Base-by-base conservation (phyloP, 2,888 invertebrate species). In the Peribatodes rhomboidaria region DNA sequence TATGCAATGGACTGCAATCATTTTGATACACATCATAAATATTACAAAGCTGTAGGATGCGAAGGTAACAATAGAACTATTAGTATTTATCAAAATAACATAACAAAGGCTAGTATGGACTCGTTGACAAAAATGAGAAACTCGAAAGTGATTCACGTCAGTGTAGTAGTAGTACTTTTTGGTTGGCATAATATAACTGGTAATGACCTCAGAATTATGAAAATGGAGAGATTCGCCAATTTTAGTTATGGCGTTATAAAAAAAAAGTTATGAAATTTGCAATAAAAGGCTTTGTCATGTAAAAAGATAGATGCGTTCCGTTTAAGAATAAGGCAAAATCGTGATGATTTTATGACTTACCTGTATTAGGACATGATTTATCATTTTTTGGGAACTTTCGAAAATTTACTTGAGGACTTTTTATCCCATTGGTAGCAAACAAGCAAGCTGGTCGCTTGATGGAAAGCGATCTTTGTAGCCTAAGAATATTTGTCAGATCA, bases 1-100 rank as follows among this genome's bases (percentile, higher is more conserved):
- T 83, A 84, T 80, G 79, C 82, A 88, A 89, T 74, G 65, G 70
- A 35, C 54, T 53, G 55, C 73, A 73, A 80, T 84, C 81, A 84
- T 81, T 73, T 67, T 68, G 77, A 76, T 75, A 74, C 71, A 67
- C 71, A 74, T 71, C 66, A 70, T 68, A 65, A 76, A 72, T 73
- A 69, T 55, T 41, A 47, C 18, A 9, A 27, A 72, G 60, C 44
- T 57, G 56, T 33, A 58, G 44, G 37, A 63, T 44, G 63, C 70
- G 73, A 74, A 77, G 73, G 70, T 72, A 75, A 79, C 78, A 81
- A 81, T 81, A 63, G 75, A 39, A 54, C 61, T 71, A 76, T 80
- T 79, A 77, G 67, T 18, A 47, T 47, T 47, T 76, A 73, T 75
- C 68, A 75, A 77, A 76, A 75, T 69, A 69, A 73, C 62, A 70